phyloP scores from a whole-genome alignment of 2,888 invertebrate genomes.

The Chloromyia formosa region DNA sequence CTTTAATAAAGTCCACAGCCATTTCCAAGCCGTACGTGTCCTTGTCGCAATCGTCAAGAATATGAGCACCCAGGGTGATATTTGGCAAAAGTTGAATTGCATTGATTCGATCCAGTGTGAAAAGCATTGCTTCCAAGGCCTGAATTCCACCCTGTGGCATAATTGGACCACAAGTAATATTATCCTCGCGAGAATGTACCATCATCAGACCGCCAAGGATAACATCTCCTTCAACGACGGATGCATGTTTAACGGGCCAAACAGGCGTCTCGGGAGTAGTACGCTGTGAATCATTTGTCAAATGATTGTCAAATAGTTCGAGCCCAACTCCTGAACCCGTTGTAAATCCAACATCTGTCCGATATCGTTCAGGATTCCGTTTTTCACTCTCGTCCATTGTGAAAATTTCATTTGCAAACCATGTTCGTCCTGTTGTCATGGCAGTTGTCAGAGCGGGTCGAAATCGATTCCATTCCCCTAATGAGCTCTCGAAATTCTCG shows the following conservation, averaged over 20 bases:
- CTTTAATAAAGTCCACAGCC: constrained; percentile 96
- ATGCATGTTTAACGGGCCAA: constrained; percentile 88
- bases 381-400: constrained; percentile 3
- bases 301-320: constrained; percentile 2
- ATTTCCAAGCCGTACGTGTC: constrained; percentile 95
- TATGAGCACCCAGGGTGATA: constrained; percentile 84
- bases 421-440: not conserved
- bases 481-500: not conserved
- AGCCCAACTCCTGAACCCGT: not conserved
- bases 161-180: constrained; percentile 87
- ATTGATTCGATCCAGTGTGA: constrained; percentile 85
- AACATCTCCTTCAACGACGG: constrained; percentile 87
- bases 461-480: constrained; percentile 13
- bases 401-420: constrained; percentile 13
- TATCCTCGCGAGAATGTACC: constrained; percentile 91
- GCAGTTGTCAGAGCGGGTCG: not conserved
- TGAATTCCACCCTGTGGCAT: constrained; percentile 94
- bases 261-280: constrained; percentile 26
- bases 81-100: constrained; percentile 75
- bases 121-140: constrained; percentile 92
- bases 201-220: constrained; percentile 93
- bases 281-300: constrained; percentile 33
- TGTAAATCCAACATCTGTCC: not conserved
- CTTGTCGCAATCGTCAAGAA: constrained; percentile 94
- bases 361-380: not conserved